Evolutionary conservation across 2,797 vertebrate genomes (phyloP).

Genomic region (Amphiprion clarkii): DNA sequence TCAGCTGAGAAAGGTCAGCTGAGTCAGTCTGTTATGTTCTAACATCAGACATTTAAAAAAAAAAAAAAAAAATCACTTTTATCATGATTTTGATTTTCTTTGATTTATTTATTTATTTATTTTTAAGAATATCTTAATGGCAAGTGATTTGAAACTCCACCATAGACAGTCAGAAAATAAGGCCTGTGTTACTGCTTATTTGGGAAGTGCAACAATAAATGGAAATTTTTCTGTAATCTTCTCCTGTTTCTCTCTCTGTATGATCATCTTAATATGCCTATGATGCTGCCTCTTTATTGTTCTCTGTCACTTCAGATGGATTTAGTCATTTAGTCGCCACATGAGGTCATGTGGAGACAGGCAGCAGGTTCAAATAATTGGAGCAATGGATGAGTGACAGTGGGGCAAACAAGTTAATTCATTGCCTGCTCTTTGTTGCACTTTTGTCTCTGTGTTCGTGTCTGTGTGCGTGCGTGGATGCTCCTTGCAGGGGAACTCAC

Average conservation of each 20-base stretch:
- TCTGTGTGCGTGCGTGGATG: conserved; percentile 9
- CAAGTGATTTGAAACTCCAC: neutral
- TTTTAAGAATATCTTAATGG: neutral
- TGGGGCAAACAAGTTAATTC: conserved; percentile 52
- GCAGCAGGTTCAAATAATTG: conserved; percentile 58
- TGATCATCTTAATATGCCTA: conserved; percentile 51
- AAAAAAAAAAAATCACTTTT: no score
- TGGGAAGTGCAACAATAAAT: conserved; percentile 3
- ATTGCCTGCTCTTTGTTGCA: conserved; percentile 34
- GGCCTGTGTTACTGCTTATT: neutral
- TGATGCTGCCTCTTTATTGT: conserved; percentile 30
- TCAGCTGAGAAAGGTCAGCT: conserved; percentile 25
- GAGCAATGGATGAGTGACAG: conserved; percentile 61
- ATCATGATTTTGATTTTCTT: neutral
- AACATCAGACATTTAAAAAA: neutral
- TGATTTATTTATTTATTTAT: no score
- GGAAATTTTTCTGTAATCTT: conserved; percentile 6
- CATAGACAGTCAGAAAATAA: neutral
- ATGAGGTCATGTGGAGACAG: conserved; percentile 56
- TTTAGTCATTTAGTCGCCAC: conserved; percentile 57
- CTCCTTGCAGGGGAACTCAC: conserved; percentile 91
- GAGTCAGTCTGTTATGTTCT: conserved; percentile 7
- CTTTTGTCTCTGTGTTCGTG: conserved; percentile 45
- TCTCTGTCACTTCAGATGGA: conserved; percentile 64
- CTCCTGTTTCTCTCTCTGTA: conserved; percentile 13